Evolutionary conservation across 2,888 invertebrate species (phyloP), one percentile per base, ranked within the genome.

Genomic region (Temnothorax unifasciatus): DNA sequence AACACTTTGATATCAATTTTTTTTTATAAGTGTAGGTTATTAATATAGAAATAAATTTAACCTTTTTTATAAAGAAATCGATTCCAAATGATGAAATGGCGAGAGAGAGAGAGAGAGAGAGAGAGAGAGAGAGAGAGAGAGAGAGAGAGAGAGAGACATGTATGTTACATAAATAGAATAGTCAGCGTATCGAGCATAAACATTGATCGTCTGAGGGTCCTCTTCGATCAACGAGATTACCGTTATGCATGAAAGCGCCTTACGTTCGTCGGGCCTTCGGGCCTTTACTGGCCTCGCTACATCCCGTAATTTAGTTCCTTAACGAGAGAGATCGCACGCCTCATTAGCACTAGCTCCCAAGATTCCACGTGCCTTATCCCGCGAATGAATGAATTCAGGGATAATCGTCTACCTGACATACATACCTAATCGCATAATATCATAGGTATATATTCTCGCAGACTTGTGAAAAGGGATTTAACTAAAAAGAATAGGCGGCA

Each of bases 261-360:
- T 82, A 76, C 71, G 9, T 77, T 81, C 73, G 52, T 21, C 77
- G 68, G 73, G 76, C 83, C 86, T 77, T 63, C 68, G 52, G 59
- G 74, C 82, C 84, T 87, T 87, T 68, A 18, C 54, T 21, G 79
- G 75, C 79, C 41, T 86, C 87, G 79, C 85, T 82, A 69, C 82
- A 81, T 84, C 86, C 85, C 88, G 89, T 91, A 92, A 92, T 92
- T 92, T 92, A 90, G 93, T 92, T 90, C 89, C 89, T 91, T 91
- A 92, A 93, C 89, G 91, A 91, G 92, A 88, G 90, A 18, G 91
- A 92, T 90, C 89, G 90, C 89, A 90, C 88, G 92, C 88, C 90
- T 91, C 92, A 92, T 93, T 92, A 92, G 85, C 89, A 88, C 68
- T 83, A 71, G 57, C 61, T 63, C 52, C 64, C 75, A 54, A 79